Conservation (phyloP, 2,113 vertebrate genomes). For the Ellobius talpinus region DNA sequence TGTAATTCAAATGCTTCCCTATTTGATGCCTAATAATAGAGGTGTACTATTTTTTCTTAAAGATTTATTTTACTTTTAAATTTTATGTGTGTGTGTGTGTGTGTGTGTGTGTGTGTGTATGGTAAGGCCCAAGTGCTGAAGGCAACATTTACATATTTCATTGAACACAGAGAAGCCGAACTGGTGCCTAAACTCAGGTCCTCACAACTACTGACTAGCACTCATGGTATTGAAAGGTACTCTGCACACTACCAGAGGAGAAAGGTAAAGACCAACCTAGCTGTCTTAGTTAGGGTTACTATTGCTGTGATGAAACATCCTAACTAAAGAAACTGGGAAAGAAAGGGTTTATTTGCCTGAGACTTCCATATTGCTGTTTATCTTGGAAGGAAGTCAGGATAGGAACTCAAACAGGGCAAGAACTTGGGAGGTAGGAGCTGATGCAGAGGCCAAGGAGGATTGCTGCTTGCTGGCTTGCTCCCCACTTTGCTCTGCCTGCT, state of each 20-base stretch:
- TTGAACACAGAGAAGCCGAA: not conserved
- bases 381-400: too few species aligned
- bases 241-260: too few species aligned
- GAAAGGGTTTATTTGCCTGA: not conserved
- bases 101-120: not conserved
- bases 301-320: not conserved
- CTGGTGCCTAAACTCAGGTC: too few species aligned
- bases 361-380: too few species aligned
- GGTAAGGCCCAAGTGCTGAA: not conserved
- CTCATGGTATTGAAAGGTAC: too few species aligned
- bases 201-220: too few species aligned
- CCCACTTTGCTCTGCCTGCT: too few species aligned
- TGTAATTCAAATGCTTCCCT: not conserved
- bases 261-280: not conserved
- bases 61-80: not conserved
- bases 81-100: too few species aligned
- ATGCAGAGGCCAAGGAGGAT: too few species aligned
- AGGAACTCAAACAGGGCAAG: too few species aligned
- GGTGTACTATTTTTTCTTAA: not conserved
- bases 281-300: not conserved
- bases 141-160: not conserved
- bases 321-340: not conserved
- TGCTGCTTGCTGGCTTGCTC: too few species aligned
- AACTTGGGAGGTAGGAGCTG: too few species aligned
- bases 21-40: not conserved